Conservation (phyloP, 2,888 invertebrate species). For the Acanthosepion esculentum region DNA sequence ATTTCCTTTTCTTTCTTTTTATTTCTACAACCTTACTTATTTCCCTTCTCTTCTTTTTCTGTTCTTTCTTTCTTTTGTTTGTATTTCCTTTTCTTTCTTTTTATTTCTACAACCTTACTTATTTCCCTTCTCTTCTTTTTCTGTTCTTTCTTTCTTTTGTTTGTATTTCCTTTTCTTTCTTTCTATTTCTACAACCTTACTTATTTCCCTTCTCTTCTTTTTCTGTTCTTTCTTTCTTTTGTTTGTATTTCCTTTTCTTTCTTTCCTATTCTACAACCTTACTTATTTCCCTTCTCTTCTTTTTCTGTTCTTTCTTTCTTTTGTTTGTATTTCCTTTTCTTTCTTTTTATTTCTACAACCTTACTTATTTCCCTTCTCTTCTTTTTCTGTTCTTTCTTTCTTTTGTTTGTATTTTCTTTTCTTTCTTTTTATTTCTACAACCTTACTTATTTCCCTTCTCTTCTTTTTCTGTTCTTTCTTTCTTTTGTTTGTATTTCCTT, state of each 20-base stretch:
- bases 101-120: neutral
- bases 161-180: neutral
- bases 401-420: no score
- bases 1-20: neutral
- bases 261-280: neutral
- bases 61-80: neutral
- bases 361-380: neutral
- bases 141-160: neutral
- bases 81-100: neutral
- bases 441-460: no score
- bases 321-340: neutral
- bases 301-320: neutral
- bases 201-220: neutral
- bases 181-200: neutral
- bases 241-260: no score
- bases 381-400: neutral
- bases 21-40: neutral
- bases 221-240: neutral
- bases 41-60: neutral
- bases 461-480: no score
- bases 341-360: neutral
- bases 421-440: neutral
- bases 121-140: neutral
- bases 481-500: neutral
- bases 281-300: neutral